Evolutionary conservation across 2,888 invertebrate genomes (phyloP), one percentile per base, ranked within the genome.

Genomic region (Idaea straminata): DNA sequence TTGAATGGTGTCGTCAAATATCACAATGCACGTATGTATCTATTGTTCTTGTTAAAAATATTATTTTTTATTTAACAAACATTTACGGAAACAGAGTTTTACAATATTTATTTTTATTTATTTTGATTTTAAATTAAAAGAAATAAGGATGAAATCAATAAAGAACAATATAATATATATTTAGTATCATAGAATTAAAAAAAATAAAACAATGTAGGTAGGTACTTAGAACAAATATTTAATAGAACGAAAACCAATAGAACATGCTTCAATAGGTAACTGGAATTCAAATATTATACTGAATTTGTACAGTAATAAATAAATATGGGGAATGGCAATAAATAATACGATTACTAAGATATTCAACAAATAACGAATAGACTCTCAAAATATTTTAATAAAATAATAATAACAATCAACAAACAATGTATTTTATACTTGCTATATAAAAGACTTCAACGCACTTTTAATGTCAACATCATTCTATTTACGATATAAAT

Each of bases 1-100:
- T 95, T 97, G 80, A 97, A 97, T 88, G 97, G 97, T 86, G 97
- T 96, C 85, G 96, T 97, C 88, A 96, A 97, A 92, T 97, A 97
- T 92, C 97, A 97, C 92, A 97, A 97, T 95, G 97, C 97, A 94
- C 97, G 97, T 97, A 97, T 93, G 97, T 97, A 93, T 93, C 82
- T 76, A 68, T 70, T 59, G 63, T 64, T 57, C 59, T 62, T 63
- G 47, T 63, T 60, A 60, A 15, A 38, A 66, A 13, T 47, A 47
- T 47, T 6, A 10, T 4, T 47, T n/a, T 57, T 35, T n/a, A n/a
- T 15, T 7, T 15, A n/a, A 58, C 58, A 58, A 58, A 15, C 58
- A 58, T 58, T 13, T 58, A 58, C 58, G 15, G 1, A n/a, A 16
- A 16, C 6, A 16, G 15, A 6, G 58, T 16, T 57, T 58, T 15